phyloP scores from a whole-genome alignment of 2,797 vertebrate genomes.

The Microctenopoma steveboyesi region DNA sequence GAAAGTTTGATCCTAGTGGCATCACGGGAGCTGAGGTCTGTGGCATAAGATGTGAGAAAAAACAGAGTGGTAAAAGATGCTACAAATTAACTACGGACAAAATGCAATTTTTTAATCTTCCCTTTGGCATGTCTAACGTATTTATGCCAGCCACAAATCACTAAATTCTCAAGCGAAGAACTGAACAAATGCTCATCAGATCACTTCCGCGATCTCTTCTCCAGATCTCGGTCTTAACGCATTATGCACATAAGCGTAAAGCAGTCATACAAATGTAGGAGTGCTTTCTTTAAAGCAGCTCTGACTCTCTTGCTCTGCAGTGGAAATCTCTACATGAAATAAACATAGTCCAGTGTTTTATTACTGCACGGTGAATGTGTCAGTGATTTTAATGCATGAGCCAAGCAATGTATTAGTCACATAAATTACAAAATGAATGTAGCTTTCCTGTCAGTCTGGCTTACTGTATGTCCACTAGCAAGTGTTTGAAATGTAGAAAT shows the following conservation, averaged over 20 bases:
- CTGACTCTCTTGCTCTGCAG: neutral
- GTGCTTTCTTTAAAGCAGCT: neutral
- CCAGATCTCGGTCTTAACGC: neutral
- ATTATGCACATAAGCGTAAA: neutral
- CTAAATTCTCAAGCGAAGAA: too few species aligned
- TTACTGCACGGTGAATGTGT: neutral
- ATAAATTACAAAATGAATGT: conserved; percentile 16
- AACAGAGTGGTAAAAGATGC: too few species aligned
- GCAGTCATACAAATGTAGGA: neutral
- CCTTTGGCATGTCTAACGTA: too few species aligned
- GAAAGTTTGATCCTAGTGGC: too few species aligned
- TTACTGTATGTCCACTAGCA: conserved; percentile 12
- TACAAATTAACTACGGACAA: too few species aligned
- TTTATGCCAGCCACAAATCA: too few species aligned
- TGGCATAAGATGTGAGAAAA: too few species aligned
- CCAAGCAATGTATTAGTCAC: neutral
- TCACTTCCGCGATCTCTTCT: neutral
- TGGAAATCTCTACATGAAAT: neutral
- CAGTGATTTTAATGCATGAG: conserved; percentile 18
- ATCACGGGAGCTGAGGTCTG: too few species aligned
- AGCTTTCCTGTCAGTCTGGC: conserved; percentile 10
- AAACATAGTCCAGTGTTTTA: conserved; percentile 4
- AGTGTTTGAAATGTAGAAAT: conserved; percentile 24
- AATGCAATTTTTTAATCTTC: too few species aligned
- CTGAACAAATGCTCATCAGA: neutral